Evolutionary conservation across 2,797 vertebrate species (phyloP).

Genomic region (Zalophus californianus): DNA sequence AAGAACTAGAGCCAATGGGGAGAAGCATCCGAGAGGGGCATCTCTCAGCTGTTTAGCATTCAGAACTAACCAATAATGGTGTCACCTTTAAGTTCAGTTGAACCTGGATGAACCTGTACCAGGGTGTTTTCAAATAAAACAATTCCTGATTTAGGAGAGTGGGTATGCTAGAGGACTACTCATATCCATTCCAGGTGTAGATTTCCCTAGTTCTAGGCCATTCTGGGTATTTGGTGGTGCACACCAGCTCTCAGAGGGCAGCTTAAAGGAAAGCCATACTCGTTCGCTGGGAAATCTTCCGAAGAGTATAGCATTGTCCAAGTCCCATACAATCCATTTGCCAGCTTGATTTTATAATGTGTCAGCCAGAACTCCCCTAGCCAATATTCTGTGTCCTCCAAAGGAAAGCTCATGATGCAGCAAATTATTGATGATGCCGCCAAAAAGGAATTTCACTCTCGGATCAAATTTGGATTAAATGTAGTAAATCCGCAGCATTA

Average conservation of each 20-base stretch:
- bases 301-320: slow-evolving; percentile 76
- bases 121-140: slow-evolving; percentile 54
- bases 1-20: background rate
- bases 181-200: background rate
- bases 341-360: slow-evolving; percentile 79
- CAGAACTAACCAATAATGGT: background rate
- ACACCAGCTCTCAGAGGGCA: background rate
- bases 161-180: background rate
- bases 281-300: slow-evolving; percentile 55
- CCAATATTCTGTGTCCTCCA: slow-evolving; percentile 65
- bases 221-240: background rate
- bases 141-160: background rate
- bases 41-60: background rate
- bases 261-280: background rate
- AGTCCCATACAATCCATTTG: slow-evolving; percentile 70
- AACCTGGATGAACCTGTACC: background rate
- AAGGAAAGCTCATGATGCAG: slow-evolving; percentile 48
- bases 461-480: slow-evolving; percentile 79
- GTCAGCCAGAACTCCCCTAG: slow-evolving; percentile 57
- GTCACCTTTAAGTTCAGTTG: background rate
- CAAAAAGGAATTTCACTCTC: slow-evolving; percentile 77
- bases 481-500: slow-evolving; percentile 74
- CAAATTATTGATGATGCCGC: slow-evolving; percentile 78
- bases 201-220: slow-evolving; percentile 7
- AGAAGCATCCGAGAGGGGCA: background rate